Evolutionary conservation across 1,140 invertebrate species (phyloP).

Genomic region (Drusus annulatus): DNA sequence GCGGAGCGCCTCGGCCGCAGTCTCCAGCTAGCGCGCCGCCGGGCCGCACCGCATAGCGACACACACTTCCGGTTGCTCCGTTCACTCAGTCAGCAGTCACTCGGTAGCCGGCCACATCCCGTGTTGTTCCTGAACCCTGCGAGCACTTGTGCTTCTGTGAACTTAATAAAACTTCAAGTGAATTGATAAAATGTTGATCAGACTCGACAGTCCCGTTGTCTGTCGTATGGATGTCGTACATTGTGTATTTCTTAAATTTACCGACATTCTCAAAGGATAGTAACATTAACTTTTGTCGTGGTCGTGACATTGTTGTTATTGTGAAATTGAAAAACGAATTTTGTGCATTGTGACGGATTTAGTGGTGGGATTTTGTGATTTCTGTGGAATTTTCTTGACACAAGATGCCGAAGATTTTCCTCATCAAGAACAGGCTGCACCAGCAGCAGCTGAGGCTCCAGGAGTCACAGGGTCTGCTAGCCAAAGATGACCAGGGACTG

Average conservation of each 20-base stretch:
- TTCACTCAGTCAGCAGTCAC: neutral
- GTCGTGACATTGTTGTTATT: neutral
- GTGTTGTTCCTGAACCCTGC: conserved; percentile 3
- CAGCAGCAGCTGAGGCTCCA: conserved; percentile 88
- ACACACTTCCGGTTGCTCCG: conserved; percentile 24
- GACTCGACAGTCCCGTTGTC: conserved; percentile 30
- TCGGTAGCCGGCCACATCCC: neutral
- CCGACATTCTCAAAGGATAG: conserved; percentile 35
- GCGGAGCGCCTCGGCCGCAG: conserved; percentile 44
- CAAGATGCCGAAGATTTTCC: conserved; percentile 91
- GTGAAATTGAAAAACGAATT: neutral
- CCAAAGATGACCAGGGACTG: conserved; percentile 68
- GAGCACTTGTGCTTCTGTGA: conserved; percentile 5
- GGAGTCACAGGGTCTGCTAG: conserved; percentile 82
- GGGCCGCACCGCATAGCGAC: conserved; percentile 63
- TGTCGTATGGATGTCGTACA: conserved; percentile 16
- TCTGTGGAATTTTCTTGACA: conserved; percentile 40
- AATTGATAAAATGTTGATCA: conserved; percentile 39
- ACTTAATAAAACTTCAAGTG: neutral
- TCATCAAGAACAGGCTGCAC: conserved; percentile 89
- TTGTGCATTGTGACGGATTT: conserved; percentile 20
- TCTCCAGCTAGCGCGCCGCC: conserved; percentile 68
- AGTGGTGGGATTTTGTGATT: conserved; percentile 17
- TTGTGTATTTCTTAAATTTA: conserved; percentile 9
- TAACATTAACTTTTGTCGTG: neutral